Conservation (phyloP, 2,113 vertebrate species). For the Melanotaenia duboulayi region DNA sequence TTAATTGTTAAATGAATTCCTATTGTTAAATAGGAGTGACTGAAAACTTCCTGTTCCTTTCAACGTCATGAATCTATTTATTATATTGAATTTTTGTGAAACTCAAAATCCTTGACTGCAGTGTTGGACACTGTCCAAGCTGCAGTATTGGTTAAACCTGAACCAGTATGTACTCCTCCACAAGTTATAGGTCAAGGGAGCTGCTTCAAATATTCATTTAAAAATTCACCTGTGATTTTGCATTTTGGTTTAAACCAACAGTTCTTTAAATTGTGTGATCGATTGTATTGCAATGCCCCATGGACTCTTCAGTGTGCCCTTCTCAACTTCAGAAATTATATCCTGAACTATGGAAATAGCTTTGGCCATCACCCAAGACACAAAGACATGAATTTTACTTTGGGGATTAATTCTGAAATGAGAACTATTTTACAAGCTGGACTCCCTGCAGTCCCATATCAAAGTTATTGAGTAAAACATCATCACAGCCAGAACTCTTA, state of each 20-base stretch:
- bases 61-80: too few species aligned
- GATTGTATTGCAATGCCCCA: neutral
- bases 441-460: conserved; percentile 43
- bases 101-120: too few species aligned
- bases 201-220: neutral
- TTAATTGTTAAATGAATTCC: too few species aligned
- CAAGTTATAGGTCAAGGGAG: neutral
- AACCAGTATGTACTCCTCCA: neutral
- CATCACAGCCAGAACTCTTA: conserved; percentile 27
- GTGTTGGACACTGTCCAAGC: too few species aligned
- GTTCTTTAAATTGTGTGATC: neutral
- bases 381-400: conserved; percentile 39
- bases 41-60: too few species aligned
- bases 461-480: conserved; percentile 54
- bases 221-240: neutral
- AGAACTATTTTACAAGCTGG: conserved; percentile 42
- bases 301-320: neutral
- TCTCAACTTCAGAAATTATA: conserved; percentile 9
- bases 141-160: too few species aligned
- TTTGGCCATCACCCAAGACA: conserved; percentile 39
- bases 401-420: conserved; percentile 54
- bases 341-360: conserved; percentile 23
- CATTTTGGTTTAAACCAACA: neutral
- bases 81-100: too few species aligned
- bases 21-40: too few species aligned